Percentiles rank a stretch among this genome's conserved stretches.
phyloP scores from a whole-genome alignment of 1,140 invertebrate genomes.

The Gyrodactylus bullatarudis region DNA sequence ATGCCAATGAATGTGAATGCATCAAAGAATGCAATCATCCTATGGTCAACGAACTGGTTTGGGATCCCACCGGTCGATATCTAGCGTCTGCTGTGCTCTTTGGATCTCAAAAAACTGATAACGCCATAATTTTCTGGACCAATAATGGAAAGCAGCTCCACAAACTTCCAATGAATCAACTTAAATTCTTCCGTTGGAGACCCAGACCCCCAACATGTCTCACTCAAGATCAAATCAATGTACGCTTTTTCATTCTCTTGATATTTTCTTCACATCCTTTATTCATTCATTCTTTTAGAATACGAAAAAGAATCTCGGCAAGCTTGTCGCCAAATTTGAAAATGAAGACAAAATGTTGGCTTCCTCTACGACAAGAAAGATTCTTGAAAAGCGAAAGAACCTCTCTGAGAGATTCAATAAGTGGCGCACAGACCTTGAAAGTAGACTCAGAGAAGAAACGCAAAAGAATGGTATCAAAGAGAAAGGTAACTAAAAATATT shows the following conservation, averaged over 20 bases:
- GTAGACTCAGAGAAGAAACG: background rate
- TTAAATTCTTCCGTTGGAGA: slow-evolving; percentile 76
- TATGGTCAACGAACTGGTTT: background rate
- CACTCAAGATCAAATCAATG: slow-evolving; percentile 26
- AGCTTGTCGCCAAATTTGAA: background rate
- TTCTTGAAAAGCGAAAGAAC: background rate
- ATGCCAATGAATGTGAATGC: background rate
- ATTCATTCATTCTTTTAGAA: background rate
- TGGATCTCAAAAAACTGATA: background rate
- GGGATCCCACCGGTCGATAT: background rate
- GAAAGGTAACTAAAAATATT: too few species aligned
- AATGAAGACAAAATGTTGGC: background rate
- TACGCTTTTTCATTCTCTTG: slow-evolving; percentile 9
- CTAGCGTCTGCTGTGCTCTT: background rate
- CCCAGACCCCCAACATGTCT: slow-evolving; percentile 57
- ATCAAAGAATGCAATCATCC: background rate
- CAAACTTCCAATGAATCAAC: slow-evolving; percentile 49
- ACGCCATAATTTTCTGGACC: background rate
- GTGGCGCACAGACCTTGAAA: background rate
- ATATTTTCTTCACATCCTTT: too few species aligned
- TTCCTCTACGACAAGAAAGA: background rate
- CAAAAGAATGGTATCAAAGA: too few species aligned
- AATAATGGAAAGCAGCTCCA: slow-evolving; percentile 32
- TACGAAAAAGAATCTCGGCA: background rate
- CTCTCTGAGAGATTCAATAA: background rate